Percentiles rank a stretch among this genome's conserved stretches.
phyloP scores from a whole-genome alignment of 2,113 vertebrate genomes.

The Poecile atricapillus region DNA sequence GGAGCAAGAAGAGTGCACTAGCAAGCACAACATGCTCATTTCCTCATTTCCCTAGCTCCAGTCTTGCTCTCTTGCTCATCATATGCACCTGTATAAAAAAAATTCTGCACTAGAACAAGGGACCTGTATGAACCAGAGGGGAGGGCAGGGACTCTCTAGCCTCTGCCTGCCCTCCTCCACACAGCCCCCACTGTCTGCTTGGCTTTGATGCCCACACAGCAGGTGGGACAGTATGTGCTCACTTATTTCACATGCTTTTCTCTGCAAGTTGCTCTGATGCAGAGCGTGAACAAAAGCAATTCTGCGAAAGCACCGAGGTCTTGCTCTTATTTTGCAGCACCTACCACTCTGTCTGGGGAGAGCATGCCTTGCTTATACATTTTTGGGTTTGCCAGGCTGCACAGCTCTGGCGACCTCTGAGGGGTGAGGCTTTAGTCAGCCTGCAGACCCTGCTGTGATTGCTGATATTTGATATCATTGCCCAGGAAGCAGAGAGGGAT shows the following conservation, averaged over 20 bases:
- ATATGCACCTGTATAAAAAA: background rate
- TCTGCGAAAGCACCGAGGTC: background rate
- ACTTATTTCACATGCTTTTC: background rate
- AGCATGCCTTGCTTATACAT: background rate
- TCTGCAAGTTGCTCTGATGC: background rate
- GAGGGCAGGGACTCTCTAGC: background rate
- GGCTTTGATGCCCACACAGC: background rate
- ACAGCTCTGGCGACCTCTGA: background rate
- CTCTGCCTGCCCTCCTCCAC: fast-evolving
- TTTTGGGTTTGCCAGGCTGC: background rate
- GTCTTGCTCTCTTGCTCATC: background rate
- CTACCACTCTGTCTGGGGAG: background rate
- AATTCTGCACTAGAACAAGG: background rate
- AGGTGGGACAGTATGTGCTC: background rate
- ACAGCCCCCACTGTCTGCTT: background rate
- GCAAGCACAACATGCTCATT: background rate
- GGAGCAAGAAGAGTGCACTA: background rate
- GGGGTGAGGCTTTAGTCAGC: background rate
- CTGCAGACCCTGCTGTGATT: background rate
- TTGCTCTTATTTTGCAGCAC: background rate
- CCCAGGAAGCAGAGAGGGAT: background rate
- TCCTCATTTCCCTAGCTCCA: background rate
- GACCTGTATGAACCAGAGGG: background rate
- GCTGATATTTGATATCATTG: background rate
- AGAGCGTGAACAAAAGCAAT: background rate